Percentiles rank a stretch among this genome's conserved stretches.
Evolutionary conservation across 2,113 vertebrate genomes (phyloP).

Genomic region (Brachyhypopomus gauderio): DNA sequence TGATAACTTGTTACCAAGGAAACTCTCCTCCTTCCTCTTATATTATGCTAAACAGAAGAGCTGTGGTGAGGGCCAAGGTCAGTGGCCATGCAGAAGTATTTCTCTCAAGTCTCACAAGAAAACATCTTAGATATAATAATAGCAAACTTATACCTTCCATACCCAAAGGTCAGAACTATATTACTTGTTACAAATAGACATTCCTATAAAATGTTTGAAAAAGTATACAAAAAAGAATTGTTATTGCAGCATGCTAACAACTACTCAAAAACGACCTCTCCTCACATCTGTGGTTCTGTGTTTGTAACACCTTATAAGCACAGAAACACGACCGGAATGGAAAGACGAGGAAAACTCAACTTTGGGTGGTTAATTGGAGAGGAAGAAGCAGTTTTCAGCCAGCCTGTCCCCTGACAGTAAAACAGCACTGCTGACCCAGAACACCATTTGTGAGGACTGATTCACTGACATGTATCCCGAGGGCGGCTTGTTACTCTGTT

Average conservation of each 20-base stretch:
- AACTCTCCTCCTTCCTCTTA: background rate
- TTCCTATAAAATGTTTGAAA: too few relatives aligned
- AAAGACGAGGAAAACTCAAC: constrained; percentile 8
- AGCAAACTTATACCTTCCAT: background rate
- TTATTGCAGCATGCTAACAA: background rate
- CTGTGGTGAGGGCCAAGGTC: background rate
- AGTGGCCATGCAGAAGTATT: constrained; percentile 12
- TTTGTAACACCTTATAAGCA: constrained; percentile 36
- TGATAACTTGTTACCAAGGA: constrained; percentile 11
- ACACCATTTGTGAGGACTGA: constrained; percentile 51
- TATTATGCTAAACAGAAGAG: background rate
- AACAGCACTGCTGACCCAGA: constrained; percentile 39
- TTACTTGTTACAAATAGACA: background rate
- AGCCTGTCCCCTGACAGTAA: constrained; percentile 39
- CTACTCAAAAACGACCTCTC: background rate
- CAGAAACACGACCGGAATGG: constrained; percentile 12
- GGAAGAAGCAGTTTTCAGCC: constrained; percentile 40
- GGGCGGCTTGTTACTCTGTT: constrained; percentile 45
- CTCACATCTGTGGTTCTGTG: background rate
- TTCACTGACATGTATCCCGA: constrained; percentile 46
- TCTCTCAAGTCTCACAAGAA: background rate
- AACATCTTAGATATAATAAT: background rate
- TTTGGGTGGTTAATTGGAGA: constrained; percentile 52
- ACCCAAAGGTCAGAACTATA: constrained; percentile 4
- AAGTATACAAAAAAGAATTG: background rate